A percentile compares a stretch with the other conserved stretches of the same genome.
phyloP scores from a whole-genome alignment of 2,888 invertebrate species.

The Caenorhabditis parvicauda region DNA sequence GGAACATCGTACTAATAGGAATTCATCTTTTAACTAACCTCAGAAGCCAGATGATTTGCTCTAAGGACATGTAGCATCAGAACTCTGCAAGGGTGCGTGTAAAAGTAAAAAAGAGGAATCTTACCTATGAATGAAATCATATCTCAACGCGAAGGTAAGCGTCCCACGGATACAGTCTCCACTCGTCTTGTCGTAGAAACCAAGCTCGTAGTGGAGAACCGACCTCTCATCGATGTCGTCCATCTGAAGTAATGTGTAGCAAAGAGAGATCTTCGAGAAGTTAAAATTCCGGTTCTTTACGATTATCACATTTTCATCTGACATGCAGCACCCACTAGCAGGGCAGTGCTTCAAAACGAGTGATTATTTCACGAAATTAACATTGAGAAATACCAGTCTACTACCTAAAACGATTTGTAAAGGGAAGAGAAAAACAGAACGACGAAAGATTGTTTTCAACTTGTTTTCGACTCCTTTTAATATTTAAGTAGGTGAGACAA shows the following conservation, averaged over 20 bases:
- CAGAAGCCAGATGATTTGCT: conserved; percentile 67
- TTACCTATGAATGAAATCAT: conserved; percentile 76
- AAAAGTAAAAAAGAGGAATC: background rate
- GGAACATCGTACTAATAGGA: background rate
- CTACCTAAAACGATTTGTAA: too few species aligned
- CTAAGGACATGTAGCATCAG: conserved; percentile 68
- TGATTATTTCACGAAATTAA: too few species aligned
- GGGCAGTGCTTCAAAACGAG: too few species aligned
- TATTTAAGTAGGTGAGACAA: too few species aligned
- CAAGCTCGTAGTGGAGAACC: conserved; percentile 68
- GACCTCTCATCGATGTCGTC: conserved; percentile 53
- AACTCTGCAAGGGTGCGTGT: conserved; percentile 66
- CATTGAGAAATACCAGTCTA: too few species aligned
- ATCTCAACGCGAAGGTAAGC: conserved; percentile 78
- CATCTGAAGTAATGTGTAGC: conserved; percentile 33
- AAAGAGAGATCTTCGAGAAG: background rate
- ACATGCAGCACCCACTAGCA: too few species aligned
- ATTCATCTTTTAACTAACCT: too few species aligned
- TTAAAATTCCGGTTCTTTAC: background rate
- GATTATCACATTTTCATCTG: too few species aligned
- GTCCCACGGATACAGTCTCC: conserved; percentile 74
- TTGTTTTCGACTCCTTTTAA: too few species aligned
- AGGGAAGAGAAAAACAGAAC: too few species aligned
- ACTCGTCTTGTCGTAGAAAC: conserved; percentile 75
- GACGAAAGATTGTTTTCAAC: too few species aligned